Percentiles rank a stretch among this genome's conserved stretches.
phyloP scores from a whole-genome alignment of 1,140 invertebrate species.

The Bradynema listronoti region DNA sequence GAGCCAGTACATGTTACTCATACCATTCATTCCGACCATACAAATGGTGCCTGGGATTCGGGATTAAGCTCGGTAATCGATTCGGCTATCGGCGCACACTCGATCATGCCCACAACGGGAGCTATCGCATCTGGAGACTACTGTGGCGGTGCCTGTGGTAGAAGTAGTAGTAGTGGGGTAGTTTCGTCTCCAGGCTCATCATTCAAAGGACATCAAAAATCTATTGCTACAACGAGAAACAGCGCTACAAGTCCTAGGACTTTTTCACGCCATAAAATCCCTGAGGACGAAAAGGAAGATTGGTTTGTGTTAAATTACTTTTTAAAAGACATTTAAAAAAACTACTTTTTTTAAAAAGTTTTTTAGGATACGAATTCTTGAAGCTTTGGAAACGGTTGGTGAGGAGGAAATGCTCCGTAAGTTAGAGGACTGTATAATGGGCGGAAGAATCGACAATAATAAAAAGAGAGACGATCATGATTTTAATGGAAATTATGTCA shows the following conservation, averaged over 20 bases:
- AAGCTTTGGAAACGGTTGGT: slow-evolving; percentile 43
- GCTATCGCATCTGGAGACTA: background rate
- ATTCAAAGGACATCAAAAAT: background rate
- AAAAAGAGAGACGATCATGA: too few species aligned
- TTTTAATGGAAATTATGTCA: too few species aligned
- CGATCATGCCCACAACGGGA: slow-evolving; percentile 3
- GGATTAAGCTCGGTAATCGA: slow-evolving; percentile 42
- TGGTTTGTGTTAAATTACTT: too few species aligned
- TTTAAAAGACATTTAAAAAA: too few species aligned
- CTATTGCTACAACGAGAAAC: slow-evolving; percentile 5
- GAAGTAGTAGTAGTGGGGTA: too few species aligned
- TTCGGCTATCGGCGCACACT: slow-evolving; percentile 21
- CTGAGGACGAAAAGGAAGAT: background rate
- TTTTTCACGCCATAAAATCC: background rate
- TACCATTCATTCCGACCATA: background rate
- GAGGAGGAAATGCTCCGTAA: slow-evolving; percentile 47
- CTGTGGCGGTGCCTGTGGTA: slow-evolving; percentile 6
- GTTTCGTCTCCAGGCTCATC: too few species aligned
- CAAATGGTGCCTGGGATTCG: slow-evolving; percentile 38
- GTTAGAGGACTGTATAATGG: slow-evolving; percentile 41
- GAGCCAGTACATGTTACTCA: background rate
- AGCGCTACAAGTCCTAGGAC: slow-evolving; percentile 13
- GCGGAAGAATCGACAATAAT: too few species aligned
- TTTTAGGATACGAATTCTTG: slow-evolving; percentile 39
- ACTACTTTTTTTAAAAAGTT: too few species aligned